Conservation (phyloP, 2,113 vertebrate species). For the Montifringilla adamsi region DNA sequence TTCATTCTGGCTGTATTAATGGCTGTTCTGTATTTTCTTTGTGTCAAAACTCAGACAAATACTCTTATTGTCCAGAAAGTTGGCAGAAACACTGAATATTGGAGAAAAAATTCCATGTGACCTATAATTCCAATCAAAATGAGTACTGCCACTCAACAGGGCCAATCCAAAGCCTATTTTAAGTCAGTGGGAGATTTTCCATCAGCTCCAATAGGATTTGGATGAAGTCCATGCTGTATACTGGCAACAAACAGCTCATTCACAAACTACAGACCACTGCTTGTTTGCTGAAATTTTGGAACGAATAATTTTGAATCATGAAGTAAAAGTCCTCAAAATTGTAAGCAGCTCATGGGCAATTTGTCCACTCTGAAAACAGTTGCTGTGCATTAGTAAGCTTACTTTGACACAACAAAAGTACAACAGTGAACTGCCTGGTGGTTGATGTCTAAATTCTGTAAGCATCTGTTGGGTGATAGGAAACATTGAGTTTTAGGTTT, state of each 20-base stretch:
- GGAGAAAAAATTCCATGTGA: conserved; percentile 49
- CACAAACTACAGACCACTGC: conserved; percentile 44
- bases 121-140: conserved; percentile 49
- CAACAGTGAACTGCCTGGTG: background rate
- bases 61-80: conserved; percentile 26
- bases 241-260: conserved; percentile 60
- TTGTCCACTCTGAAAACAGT: background rate
- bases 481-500: background rate
- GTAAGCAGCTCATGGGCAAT: background rate
- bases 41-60: conserved; percentile 52
- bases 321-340: conserved; percentile 38
- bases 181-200: conserved; percentile 58
- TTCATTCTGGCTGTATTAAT: conserved; percentile 13
- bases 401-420: background rate
- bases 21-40: conserved; percentile 41
- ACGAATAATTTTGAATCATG: conserved; percentile 59
- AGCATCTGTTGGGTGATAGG: background rate
- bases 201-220: conserved; percentile 53
- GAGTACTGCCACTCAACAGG: conserved; percentile 1
- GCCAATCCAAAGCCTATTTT: conserved; percentile 47
- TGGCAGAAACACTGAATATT: conserved; percentile 48
- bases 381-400: background rate
- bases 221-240: conserved; percentile 22
- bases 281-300: conserved; percentile 62
- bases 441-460: background rate